Evolutionary conservation across 2,113 vertebrate genomes (phyloP).

Genomic region (Passer montanus): DNA sequence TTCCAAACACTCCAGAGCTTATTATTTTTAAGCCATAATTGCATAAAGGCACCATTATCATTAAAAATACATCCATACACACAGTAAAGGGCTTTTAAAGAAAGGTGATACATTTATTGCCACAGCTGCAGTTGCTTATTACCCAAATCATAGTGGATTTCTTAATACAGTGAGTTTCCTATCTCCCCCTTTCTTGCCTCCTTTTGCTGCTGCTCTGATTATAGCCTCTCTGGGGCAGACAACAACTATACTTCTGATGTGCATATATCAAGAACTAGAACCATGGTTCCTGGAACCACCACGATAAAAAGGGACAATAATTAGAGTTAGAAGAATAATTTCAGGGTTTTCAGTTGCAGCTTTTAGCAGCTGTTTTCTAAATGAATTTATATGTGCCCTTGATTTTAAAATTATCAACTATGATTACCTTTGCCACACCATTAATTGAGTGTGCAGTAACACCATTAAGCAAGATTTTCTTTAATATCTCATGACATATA

Average conservation of each 20-base stretch:
- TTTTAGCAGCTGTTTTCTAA: background rate
- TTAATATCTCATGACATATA: constrained; percentile 2
- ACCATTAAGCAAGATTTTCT: background rate
- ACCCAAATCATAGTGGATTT: background rate
- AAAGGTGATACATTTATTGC: background rate
- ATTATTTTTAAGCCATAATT: background rate
- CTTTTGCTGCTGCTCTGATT: background rate
- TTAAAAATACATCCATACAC: background rate
- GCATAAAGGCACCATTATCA: background rate
- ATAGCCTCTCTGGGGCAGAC: background rate
- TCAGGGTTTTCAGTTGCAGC: background rate
- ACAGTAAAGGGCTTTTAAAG: background rate
- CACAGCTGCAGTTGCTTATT: background rate
- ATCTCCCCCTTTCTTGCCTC: background rate
- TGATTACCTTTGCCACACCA: background rate
- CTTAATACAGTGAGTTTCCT: background rate
- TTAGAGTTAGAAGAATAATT: background rate
- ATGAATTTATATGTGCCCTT: background rate
- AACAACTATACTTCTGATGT: background rate
- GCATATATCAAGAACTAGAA: background rate
- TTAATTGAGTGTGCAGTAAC: background rate
- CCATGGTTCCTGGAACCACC: background rate
- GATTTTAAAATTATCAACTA: constrained; percentile 13
- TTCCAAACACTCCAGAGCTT: background rate
- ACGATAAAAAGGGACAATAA: background rate